These are phyloP conservation scores for Berghia stephanieae DNA, from an alignment of 1,140 invertebrate genomes.

Conservation along the genomic window DNA sequence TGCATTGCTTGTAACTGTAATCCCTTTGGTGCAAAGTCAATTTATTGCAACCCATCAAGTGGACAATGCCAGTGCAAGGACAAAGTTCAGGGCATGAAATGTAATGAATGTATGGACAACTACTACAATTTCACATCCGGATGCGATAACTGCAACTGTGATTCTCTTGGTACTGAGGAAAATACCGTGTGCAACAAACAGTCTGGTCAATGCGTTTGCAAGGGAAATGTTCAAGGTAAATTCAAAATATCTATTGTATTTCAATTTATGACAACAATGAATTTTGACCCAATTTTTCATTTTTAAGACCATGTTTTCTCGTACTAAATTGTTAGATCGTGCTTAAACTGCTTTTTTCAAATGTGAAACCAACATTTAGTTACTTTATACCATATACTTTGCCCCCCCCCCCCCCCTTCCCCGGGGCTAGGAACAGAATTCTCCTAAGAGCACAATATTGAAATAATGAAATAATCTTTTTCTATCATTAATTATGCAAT, in stretches of 20 bases:
- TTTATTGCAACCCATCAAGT: conserved; percentile 57
- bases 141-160: conserved; percentile 86
- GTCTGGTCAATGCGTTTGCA: conserved; percentile 85
- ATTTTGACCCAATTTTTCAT: not conserved
- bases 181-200: conserved; percentile 65
- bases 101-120: conserved; percentile 80
- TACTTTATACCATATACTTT: too few relatives aligned
- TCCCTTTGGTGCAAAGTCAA: conserved; percentile 54
- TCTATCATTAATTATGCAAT: too few relatives aligned
- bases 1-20: conserved; percentile 64
- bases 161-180: conserved; percentile 75
- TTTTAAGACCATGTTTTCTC: too few relatives aligned
- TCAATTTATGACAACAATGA: not conserved
- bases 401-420: too few relatives aligned
- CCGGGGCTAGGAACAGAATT: too few relatives aligned
- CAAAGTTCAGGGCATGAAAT: conserved; percentile 73
- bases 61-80: conserved; percentile 64
- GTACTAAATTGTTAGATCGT: too few relatives aligned
- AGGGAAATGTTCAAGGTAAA: conserved; percentile 63
- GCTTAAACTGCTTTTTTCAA: too few relatives aligned
- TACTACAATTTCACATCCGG: conserved; percentile 71
- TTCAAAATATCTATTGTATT: not conserved
- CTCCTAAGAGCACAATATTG: too few relatives aligned
- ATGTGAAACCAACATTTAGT: too few relatives aligned
- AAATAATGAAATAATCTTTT: too few relatives aligned